Conservation (phyloP, 1,140 invertebrate species). For the Caenorhabditis latens region DNA sequence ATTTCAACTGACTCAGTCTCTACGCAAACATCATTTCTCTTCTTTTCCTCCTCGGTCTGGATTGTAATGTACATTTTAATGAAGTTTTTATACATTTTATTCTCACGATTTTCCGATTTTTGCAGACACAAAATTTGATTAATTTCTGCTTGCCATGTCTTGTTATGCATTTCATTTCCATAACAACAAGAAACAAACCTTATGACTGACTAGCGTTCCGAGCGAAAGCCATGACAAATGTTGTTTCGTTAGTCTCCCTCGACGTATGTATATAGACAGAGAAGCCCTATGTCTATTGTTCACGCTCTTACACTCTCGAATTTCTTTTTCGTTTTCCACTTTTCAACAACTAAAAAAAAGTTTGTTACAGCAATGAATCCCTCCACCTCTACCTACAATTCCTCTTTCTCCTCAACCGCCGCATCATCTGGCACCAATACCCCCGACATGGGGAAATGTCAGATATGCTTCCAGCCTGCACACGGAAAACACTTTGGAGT, state of each 20-base stretch:
- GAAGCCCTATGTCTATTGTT: background rate
- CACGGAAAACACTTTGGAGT: slow-evolving; percentile 61
- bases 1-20: slow-evolving; percentile 7
- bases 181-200: background rate
- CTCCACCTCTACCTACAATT: background rate
- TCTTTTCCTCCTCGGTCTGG: background rate
- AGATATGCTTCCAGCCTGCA: slow-evolving; percentile 47
- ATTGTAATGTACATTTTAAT: slow-evolving; percentile 37
- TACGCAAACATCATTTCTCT: background rate
- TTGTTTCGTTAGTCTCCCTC: background rate
- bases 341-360: too few relatives aligned
- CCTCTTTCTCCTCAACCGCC: background rate
- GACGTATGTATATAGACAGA: background rate
- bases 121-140: background rate
- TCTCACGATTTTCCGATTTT: background rate
- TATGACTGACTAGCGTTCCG: background rate
- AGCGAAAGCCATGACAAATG: background rate
- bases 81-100: slow-evolving; percentile 1
- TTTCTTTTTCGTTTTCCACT: background rate
- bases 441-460: slow-evolving; percentile 39
- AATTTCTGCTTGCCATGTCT: background rate
- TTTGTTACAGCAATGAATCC: background rate
- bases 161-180: background rate
- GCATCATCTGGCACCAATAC: background rate
- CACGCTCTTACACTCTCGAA: background rate